Percentiles rank a stretch among this genome's conserved stretches.
phyloP scores from a whole-genome alignment of 1,140 invertebrate genomes.

The Lepeophtheirus salmonis region DNA sequence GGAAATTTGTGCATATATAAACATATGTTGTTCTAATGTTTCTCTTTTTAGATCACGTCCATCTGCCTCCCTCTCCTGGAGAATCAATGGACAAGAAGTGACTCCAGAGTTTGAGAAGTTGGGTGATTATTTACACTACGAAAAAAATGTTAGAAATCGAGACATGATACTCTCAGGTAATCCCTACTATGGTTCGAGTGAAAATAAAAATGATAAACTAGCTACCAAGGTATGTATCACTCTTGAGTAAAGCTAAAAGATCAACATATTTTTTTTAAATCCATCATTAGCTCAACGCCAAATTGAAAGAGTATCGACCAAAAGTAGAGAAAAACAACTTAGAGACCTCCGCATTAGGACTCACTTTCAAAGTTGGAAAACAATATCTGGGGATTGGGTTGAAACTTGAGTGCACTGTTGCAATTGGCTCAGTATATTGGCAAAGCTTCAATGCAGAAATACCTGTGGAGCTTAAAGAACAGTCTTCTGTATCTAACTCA shows the following conservation, averaged over 20 bases:
- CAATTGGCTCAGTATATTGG: constrained; percentile 22
- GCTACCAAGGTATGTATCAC: background rate
- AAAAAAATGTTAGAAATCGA: background rate
- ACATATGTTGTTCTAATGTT: constrained; percentile 34
- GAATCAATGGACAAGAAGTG: constrained; percentile 26
- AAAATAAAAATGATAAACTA: background rate
- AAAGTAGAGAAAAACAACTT: constrained; percentile 20
- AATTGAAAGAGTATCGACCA: constrained; percentile 20
- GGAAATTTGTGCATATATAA: background rate
- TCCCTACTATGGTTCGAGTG: no score
- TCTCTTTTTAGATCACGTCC: constrained; percentile 37
- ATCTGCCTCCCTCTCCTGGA: constrained; percentile 28
- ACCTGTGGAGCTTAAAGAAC: background rate
- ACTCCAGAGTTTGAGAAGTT: background rate
- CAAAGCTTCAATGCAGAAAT: constrained; percentile 7
- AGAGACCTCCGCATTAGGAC: constrained; percentile 20
- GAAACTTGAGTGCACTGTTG: constrained; percentile 21
- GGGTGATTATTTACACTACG: background rate
- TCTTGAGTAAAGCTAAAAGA: background rate
- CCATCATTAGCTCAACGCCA: background rate
- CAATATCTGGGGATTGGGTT: constrained; percentile 19
- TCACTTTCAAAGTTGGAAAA: constrained; percentile 20
- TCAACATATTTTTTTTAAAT: background rate
- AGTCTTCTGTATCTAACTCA: background rate
- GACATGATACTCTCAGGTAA: no score